These are phyloP conservation scores for Poecilobothrus nobilitatus DNA, from an alignment of 2,888 invertebrate species.

Conservation along the genomic window DNA sequence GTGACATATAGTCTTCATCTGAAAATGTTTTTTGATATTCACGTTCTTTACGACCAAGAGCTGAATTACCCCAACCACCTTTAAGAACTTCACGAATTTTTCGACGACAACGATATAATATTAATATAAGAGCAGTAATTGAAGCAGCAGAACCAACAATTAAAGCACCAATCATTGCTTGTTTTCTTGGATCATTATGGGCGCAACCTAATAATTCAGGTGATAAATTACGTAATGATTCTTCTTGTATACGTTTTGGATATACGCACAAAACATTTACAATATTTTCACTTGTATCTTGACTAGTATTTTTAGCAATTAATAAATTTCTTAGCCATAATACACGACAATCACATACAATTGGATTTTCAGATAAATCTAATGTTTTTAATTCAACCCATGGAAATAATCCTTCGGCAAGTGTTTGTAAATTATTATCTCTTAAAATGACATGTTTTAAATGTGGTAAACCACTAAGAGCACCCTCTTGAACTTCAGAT, in stretches of 20 bases:
- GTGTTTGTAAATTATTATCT: slow-evolving; percentile 66
- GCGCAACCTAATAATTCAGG: slow-evolving; percentile 76
- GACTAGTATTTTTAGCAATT: slow-evolving; percentile 32
- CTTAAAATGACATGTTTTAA: slow-evolving; percentile 65
- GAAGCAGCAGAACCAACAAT: slow-evolving; percentile 65
- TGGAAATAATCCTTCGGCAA: slow-evolving; percentile 70
- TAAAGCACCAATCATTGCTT: slow-evolving; percentile 68
- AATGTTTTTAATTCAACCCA: slow-evolving; percentile 68
- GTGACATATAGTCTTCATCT: slow-evolving; percentile 66
- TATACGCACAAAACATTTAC: slow-evolving; percentile 57
- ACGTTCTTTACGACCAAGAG: slow-evolving; percentile 61
- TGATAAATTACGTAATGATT: slow-evolving; percentile 56
- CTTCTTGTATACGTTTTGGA: slow-evolving; percentile 63
- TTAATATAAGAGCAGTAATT: slow-evolving; percentile 60
- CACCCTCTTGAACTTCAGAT: slow-evolving; percentile 62
- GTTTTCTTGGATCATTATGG: slow-evolving; percentile 67
- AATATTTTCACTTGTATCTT: slow-evolving; percentile 34
- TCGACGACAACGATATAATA: slow-evolving; percentile 71
- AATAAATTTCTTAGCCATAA: slow-evolving; percentile 70
- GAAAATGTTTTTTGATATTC: slow-evolving; percentile 86
- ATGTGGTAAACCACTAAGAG: slow-evolving; percentile 69
- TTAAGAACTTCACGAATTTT: slow-evolving; percentile 72
- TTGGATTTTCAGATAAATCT: slow-evolving; percentile 74
- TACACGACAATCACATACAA: slow-evolving; percentile 71
- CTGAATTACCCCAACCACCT: slow-evolving; percentile 47